Percentiles rank a stretch among this genome's conserved stretches.
Conservation (phyloP, 92 coral and sea anemone genomes). For the Meandrina meandrites region DNA sequence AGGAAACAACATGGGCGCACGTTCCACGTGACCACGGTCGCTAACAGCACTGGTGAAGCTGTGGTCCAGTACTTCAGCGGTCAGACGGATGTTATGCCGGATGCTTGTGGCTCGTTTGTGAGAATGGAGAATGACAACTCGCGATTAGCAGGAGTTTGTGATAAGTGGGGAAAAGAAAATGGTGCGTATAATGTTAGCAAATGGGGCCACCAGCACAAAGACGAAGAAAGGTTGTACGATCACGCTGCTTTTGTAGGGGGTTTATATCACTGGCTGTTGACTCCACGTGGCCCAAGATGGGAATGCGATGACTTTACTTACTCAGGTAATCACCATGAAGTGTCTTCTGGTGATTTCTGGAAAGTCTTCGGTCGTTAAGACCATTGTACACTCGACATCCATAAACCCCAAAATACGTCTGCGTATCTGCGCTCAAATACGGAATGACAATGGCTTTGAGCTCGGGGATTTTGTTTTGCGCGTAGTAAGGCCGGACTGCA, state of each 20-base stretch:
- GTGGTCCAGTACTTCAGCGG: slow-evolving; percentile 34
- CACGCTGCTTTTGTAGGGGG: too few species aligned
- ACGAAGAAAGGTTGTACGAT: too few species aligned
- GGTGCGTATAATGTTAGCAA: neutral
- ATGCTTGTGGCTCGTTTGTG: slow-evolving; percentile 31
- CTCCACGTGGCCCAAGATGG: too few species aligned
- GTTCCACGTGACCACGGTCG: slow-evolving; percentile 34
- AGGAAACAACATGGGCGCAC: slow-evolving; percentile 3
- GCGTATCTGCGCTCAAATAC: neutral
- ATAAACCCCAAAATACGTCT: neutral
- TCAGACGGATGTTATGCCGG: slow-evolving; percentile 15
- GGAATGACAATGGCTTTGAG: too few species aligned
- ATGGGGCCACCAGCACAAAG: neutral
- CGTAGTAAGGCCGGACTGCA: too few species aligned
- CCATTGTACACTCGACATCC: neutral
- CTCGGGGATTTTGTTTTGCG: too few species aligned
- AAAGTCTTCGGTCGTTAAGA: neutral
- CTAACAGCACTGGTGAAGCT: slow-evolving; percentile 28
- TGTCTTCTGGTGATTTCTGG: too few species aligned
- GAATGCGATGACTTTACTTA: too few species aligned
- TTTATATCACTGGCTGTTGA: too few species aligned
- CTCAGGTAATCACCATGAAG: too few species aligned
- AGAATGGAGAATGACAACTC: slow-evolving; percentile 24
- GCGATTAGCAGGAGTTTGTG: neutral
- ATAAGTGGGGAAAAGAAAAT: neutral